Percentiles rank a stretch among this genome's conserved stretches.
phyloP scores from a whole-genome alignment of 2,113 vertebrate species.

The Aleadryas rufinucha region DNA sequence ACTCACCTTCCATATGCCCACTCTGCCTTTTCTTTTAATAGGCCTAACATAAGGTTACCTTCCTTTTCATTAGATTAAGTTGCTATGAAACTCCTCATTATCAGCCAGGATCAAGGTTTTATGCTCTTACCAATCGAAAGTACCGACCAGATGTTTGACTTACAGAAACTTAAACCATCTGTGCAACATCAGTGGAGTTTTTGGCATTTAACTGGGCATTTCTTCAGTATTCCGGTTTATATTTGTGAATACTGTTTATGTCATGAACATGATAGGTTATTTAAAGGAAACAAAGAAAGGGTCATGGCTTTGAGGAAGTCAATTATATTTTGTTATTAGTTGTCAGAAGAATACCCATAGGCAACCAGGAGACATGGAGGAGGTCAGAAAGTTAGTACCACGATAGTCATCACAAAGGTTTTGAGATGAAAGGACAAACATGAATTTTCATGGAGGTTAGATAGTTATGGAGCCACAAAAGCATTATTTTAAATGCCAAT shows the following conservation, averaged over 20 bases:
- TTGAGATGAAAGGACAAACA: not conserved
- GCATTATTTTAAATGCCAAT: not conserved
- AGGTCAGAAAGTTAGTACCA: not conserved
- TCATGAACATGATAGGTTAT: conserved; percentile 21
- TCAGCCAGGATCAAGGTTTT: conserved; percentile 9
- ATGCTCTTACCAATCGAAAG: conserved; percentile 4
- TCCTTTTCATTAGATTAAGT: conserved; percentile 19
- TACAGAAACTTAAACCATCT: conserved; percentile 51
- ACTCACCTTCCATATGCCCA: not conserved
- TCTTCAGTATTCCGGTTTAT: conserved; percentile 44
- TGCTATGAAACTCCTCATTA: conserved; percentile 17
- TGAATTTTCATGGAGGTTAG: not conserved
- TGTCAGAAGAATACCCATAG: conserved; percentile 24
- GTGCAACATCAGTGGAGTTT: conserved; percentile 22
- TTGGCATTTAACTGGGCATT: conserved; percentile 62
- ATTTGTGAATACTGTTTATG: conserved; percentile 35
- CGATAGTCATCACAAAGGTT: not conserved
- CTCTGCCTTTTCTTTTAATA: conserved; percentile 13
- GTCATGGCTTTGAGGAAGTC: not conserved
- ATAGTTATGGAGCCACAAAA: not conserved
- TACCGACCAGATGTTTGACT: conserved; percentile 35
- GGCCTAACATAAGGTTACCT: conserved; percentile 2
- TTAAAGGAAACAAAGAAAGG: conserved; percentile 41
- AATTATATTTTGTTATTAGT: conserved; percentile 1
- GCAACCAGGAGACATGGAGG: not conserved